Evolutionary conservation across 2,888 invertebrate species (phyloP).

Genomic region (Dione juno): DNA sequence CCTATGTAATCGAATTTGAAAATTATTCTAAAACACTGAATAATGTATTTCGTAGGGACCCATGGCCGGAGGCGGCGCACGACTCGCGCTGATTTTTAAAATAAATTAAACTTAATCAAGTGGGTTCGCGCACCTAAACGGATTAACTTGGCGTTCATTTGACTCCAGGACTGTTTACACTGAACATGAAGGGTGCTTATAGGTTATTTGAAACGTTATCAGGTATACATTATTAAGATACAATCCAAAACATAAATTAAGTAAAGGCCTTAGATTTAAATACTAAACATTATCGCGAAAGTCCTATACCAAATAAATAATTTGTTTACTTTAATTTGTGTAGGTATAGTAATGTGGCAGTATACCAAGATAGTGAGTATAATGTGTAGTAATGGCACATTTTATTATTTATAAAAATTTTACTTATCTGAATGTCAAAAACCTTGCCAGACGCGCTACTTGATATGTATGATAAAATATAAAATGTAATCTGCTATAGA

Average conservation of each 20-base stretch:
- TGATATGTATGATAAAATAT: no score
- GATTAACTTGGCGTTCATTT: constrained; percentile 83
- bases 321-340: no score
- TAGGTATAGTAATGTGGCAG: no score
- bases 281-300: not conserved
- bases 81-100: constrained; percentile 80
- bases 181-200: constrained; percentile 73
- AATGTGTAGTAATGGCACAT: no score
- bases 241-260: constrained; percentile 16
- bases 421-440: no score
- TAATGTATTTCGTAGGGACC: constrained; percentile 82
- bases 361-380: no score
- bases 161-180: constrained; percentile 76
- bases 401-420: no score
- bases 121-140: constrained; percentile 83
- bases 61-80: constrained; percentile 73
- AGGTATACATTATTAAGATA: constrained; percentile 58
- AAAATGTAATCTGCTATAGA: not conserved
- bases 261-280: constrained; percentile 7
- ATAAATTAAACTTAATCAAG: constrained; percentile 84
- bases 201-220: constrained; percentile 74
- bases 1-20: constrained; percentile 85
- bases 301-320: not conserved
- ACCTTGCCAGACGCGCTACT: no score
- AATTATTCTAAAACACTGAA: constrained; percentile 85